Conservation (phyloP, 1,140 invertebrate genomes). For the Mamestra configurata region DNA sequence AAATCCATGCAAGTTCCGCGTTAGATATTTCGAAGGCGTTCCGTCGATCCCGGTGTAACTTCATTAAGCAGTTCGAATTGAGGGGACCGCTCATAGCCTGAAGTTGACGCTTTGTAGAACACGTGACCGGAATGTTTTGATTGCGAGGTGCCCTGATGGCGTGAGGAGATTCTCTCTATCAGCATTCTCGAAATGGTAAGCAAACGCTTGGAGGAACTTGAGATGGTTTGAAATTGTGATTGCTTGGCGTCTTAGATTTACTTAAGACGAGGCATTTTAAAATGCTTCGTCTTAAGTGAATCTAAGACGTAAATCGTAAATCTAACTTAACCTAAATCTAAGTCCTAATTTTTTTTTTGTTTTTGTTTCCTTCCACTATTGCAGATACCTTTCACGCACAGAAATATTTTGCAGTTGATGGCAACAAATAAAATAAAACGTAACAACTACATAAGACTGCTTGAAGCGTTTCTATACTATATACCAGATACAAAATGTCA, state of each 20-base stretch:
- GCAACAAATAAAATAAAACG: too few relatives aligned
- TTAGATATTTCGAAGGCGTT: constrained; percentile 54
- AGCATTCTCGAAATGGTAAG: constrained; percentile 43
- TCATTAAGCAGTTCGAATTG: constrained; percentile 60
- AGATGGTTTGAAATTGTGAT: constrained; percentile 8
- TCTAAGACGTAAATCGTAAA: too few relatives aligned
- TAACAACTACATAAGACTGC: too few relatives aligned
- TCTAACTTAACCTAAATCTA: too few relatives aligned
- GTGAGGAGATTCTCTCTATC: constrained; percentile 47
- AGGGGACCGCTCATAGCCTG: constrained; percentile 51
- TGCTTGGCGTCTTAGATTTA: not conserved
- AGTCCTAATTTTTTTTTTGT: too few relatives aligned
- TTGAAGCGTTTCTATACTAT: too few relatives aligned
- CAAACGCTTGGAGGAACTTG: constrained; percentile 25
- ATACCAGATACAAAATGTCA: too few relatives aligned
- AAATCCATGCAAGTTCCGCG: constrained; percentile 39
- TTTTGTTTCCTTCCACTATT: too few relatives aligned
- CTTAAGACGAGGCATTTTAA: too few relatives aligned
- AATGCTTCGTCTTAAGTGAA: not conserved
- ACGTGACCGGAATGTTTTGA: constrained; percentile 61
- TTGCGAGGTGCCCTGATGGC: constrained; percentile 28
- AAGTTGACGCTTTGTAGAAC: constrained; percentile 59
- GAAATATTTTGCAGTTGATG: too few relatives aligned
- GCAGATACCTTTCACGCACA: too few relatives aligned
- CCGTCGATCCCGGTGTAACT: constrained; percentile 57